Conservation (phyloP, 2,797 vertebrate species). For the Tolypeutes matacus region DNA sequence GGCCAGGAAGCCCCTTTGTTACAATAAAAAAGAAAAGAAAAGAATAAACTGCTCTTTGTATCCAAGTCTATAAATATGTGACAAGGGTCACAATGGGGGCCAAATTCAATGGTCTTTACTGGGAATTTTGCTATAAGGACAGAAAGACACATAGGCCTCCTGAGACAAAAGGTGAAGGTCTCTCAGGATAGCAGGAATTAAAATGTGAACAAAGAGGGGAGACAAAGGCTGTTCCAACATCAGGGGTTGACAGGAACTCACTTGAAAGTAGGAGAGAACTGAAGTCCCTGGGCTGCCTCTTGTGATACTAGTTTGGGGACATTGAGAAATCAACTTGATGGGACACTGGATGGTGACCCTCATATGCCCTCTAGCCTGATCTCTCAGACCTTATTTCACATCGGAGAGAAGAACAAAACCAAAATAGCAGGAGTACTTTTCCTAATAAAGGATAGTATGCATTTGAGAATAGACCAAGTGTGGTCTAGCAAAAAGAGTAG, state of each 20-base stretch:
- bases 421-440: slow-evolving; percentile 6
- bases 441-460: not conserved
- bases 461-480: not conserved
- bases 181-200: not conserved
- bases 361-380: not conserved
- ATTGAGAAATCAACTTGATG: not conserved
- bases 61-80: not conserved
- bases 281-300: not conserved
- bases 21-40: not conserved
- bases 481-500: not conserved
- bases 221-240: not conserved
- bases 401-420: slow-evolving; percentile 4
- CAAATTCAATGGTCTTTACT: slow-evolving; percentile 51
- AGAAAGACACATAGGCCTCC: not conserved
- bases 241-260: not conserved
- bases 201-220: slow-evolving; percentile 33
- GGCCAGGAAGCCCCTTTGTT: not conserved
- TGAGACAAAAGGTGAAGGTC: not conserved
- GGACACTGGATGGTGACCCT: not conserved
- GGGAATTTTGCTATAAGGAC: slow-evolving; percentile 41
- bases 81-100: not conserved
- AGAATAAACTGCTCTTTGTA: not conserved
- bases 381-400: slow-evolving; percentile 40
- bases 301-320: not conserved
- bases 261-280: slow-evolving; percentile 34